Percentiles rank a stretch among this genome's conserved stretches.
These are phyloP conservation scores for Mactra quadrangularis DNA, from an alignment of 1,140 invertebrate species.

Conservation along the genomic window DNA sequence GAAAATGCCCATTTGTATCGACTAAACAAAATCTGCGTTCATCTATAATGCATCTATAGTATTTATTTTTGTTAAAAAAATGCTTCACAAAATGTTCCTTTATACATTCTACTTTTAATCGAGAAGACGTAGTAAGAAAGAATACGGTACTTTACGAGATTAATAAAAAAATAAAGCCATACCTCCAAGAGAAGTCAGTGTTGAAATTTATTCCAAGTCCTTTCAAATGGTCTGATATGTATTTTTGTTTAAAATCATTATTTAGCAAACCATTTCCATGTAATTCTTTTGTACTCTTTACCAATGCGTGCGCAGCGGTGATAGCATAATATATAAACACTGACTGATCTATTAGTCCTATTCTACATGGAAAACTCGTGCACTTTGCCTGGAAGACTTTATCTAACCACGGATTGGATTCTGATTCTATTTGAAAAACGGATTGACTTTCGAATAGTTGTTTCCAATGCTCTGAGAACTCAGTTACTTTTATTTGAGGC, in stretches of 20 bases:
- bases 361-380: not conserved
- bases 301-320: constrained; percentile 3
- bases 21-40: too few relatives aligned
- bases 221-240: not conserved
- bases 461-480: constrained; percentile 55
- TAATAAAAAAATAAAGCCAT: not conserved
- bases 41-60: too few relatives aligned
- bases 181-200: not conserved
- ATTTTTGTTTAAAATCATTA: not conserved
- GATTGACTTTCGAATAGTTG: constrained; percentile 44
- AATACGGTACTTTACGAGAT: not conserved
- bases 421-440: not conserved
- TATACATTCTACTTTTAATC: too few relatives aligned
- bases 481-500: not conserved
- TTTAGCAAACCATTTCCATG: not conserved
- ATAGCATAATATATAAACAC: constrained; percentile 25
- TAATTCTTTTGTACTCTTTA: not conserved
- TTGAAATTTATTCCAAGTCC: not conserved
- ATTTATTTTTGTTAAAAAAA: too few relatives aligned
- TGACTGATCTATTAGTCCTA: not conserved
- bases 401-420: constrained; percentile 50
- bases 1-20: too few relatives aligned
- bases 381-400: constrained; percentile 26
- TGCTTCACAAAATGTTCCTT: too few relatives aligned
- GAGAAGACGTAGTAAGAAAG: too few relatives aligned